Conservation (phyloP, 2,888 invertebrate species). For the Saturnia japonica region DNA sequence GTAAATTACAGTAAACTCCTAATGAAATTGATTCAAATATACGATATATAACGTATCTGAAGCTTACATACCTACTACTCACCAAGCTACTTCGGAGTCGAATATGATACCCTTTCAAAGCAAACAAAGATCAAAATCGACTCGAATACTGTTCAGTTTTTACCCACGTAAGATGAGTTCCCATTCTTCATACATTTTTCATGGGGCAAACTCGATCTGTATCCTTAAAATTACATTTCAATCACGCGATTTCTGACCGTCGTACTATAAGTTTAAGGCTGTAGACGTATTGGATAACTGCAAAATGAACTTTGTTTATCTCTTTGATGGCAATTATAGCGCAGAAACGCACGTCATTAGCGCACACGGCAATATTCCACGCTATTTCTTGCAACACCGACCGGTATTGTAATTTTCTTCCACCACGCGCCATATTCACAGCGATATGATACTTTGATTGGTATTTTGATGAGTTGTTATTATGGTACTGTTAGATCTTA, state of each 20-base stretch:
- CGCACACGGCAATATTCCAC: constrained; percentile 79
- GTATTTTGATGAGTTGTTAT: constrained; percentile 59
- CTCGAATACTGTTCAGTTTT: constrained; percentile 64
- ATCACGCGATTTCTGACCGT: constrained; percentile 34
- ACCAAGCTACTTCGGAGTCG: constrained; percentile 24
- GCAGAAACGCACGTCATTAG: constrained; percentile 78
- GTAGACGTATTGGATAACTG: constrained; percentile 15
- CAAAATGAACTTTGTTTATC: constrained; percentile 49
- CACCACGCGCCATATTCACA: constrained; percentile 50
- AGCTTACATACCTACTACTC: neutral
- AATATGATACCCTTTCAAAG: constrained; percentile 66
- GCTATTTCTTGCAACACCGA: constrained; percentile 64
- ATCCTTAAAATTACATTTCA: constrained; percentile 29
- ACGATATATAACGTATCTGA: neutral
- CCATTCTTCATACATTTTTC: constrained; percentile 73
- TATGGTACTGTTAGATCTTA: neutral
- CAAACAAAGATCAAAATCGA: constrained; percentile 69
- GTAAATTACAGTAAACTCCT: neutral
- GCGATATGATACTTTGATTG: constrained; percentile 65
- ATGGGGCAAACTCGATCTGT: constrained; percentile 54
- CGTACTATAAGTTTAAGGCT: constrained; percentile 23
- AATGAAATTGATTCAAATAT: neutral
- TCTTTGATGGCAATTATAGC: constrained; percentile 78
- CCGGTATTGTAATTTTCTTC: constrained; percentile 46
- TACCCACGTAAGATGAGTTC: constrained; percentile 61